phyloP scores from a whole-genome alignment of 2,888 invertebrate species.

The Philaethria dido region DNA sequence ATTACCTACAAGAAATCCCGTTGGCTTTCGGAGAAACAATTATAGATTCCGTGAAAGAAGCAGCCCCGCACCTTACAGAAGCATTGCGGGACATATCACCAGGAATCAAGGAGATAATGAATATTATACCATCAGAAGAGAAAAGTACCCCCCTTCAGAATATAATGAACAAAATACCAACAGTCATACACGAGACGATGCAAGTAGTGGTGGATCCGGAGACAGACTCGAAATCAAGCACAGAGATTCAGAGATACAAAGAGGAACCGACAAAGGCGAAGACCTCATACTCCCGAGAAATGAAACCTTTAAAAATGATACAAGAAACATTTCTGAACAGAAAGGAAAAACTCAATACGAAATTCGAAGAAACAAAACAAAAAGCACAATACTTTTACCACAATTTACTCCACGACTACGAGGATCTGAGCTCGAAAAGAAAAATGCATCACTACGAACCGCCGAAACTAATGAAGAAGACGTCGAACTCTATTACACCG shows the following conservation, averaged over 20 bases:
- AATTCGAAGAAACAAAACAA: slow-evolving; percentile 68
- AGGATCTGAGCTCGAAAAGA: slow-evolving; percentile 60
- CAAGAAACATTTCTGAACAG: slow-evolving; percentile 55
- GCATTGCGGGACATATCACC: slow-evolving; percentile 76
- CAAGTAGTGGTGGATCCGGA: slow-evolving; percentile 66
- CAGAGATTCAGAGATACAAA: slow-evolving; percentile 51
- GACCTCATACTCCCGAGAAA: slow-evolving; percentile 46
- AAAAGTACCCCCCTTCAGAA: slow-evolving; percentile 63
- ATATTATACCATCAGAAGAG: slow-evolving; percentile 67
- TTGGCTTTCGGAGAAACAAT: slow-evolving; percentile 76
- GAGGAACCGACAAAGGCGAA: slow-evolving; percentile 46
- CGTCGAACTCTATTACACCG: slow-evolving; percentile 67
- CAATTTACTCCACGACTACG: slow-evolving; percentile 69
- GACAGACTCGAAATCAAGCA: slow-evolving; percentile 55
- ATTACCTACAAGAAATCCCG: slow-evolving; percentile 79
- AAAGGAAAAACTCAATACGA: slow-evolving; percentile 63
- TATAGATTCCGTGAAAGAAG: slow-evolving; percentile 74
- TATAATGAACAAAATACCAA: slow-evolving; percentile 70
- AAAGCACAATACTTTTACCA: slow-evolving; percentile 69
- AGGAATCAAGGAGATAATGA: slow-evolving; percentile 75
- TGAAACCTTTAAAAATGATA: slow-evolving; percentile 53
- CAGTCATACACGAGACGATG: slow-evolving; percentile 72
- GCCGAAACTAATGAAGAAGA: slow-evolving; percentile 64
- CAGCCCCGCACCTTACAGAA: slow-evolving; percentile 75
- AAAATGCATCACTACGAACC: slow-evolving; percentile 61